phyloP scores from a whole-genome alignment of 2,113 vertebrate species.

The Pseudorhombus dupliciocellatus region DNA sequence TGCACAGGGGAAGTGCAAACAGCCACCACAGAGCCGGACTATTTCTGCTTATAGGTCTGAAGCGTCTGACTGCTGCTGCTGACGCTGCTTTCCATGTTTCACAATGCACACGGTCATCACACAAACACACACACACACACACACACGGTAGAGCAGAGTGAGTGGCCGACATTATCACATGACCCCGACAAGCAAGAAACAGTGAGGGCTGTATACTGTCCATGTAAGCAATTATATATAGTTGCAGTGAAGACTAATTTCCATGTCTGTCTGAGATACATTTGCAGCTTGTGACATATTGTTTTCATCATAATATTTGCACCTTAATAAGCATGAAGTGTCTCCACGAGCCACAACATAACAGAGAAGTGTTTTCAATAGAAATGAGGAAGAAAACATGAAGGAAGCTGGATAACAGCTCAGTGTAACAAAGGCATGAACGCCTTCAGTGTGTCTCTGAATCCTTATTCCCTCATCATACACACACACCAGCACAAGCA shows the following conservation, averaged over 20 bases:
- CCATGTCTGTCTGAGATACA: constrained; percentile 24
- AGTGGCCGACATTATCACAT: constrained; percentile 72
- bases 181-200: constrained; percentile 60
- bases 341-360: background rate
- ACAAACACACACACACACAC: constrained; percentile 52
- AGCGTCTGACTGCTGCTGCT: constrained; percentile 67
- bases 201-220: constrained; percentile 49
- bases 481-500: background rate
- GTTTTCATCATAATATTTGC: background rate
- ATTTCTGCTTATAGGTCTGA: constrained; percentile 71
- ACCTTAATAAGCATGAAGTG: background rate
- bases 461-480: constrained; percentile 33
- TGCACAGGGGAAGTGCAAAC: constrained; percentile 72
- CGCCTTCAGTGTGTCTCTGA: constrained; percentile 20
- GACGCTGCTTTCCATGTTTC: constrained; percentile 84
- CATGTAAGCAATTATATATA: constrained; percentile 35
- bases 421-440: constrained; percentile 16
- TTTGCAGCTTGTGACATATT: constrained; percentile 31
- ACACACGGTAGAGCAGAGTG: constrained; percentile 56
- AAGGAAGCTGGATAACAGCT: constrained; percentile 10
- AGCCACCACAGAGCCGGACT: constrained; percentile 59
- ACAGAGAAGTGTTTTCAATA: background rate
- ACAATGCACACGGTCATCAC: constrained; percentile 74
- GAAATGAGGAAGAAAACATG: constrained; percentile 36
- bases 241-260: constrained; percentile 5